Conservation (phyloP, 2,113 vertebrate genomes). For the Tympanuchus pallidicinctus region DNA sequence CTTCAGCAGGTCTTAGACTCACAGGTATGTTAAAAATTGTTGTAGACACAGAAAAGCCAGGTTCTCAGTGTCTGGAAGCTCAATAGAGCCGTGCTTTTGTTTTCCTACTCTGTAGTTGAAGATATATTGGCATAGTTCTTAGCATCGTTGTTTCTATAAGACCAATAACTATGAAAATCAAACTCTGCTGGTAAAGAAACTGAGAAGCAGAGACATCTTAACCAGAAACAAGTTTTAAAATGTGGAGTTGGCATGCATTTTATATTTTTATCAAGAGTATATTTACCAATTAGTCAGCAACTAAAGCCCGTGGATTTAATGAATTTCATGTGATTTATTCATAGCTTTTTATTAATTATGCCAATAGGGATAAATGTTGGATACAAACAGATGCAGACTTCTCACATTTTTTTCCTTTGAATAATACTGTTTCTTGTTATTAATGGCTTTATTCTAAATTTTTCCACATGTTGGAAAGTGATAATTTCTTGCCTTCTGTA, state of each 20-base stretch:
- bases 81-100: not conserved
- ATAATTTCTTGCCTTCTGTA: not conserved
- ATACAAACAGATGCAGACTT: conserved; percentile 75
- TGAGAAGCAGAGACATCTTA: not conserved
- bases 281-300: conserved; percentile 79
- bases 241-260: conserved; percentile 52
- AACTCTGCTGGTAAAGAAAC: conserved; percentile 8
- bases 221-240: conserved; percentile 43
- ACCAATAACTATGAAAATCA: not conserved
- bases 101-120: not conserved
- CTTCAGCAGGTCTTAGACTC: not conserved
- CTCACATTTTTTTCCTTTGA: conserved; percentile 63
- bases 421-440: conserved; percentile 21
- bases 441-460: not conserved
- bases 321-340: conserved; percentile 78
- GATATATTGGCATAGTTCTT: not conserved
- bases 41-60: not conserved
- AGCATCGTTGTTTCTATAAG: not conserved
- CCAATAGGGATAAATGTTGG: conserved; percentile 73
- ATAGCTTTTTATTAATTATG: conserved; percentile 76
- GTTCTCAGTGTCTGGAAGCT: not conserved
- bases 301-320: conserved; percentile 76
- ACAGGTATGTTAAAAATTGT: not conserved
- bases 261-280: conserved; percentile 68
- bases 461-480: not conserved